phyloP scores from a whole-genome alignment of 2,797 vertebrate species.

The Labroides dimidiatus region DNA sequence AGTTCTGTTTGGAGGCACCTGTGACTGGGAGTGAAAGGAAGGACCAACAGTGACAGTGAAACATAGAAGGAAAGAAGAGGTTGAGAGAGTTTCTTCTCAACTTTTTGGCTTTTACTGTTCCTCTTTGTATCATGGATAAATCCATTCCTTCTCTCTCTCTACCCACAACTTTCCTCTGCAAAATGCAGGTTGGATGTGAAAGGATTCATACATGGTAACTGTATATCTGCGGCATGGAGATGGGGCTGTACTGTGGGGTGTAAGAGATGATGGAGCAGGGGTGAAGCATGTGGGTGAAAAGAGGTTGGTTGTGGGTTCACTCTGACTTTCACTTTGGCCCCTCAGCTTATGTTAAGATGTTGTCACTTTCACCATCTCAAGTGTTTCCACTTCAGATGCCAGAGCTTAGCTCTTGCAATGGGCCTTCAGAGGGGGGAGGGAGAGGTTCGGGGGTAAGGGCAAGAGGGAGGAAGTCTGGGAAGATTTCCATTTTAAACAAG shows the following conservation, averaged over 20 bases:
- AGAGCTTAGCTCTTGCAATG: constrained; percentile 81
- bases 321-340: constrained; percentile 78
- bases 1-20: constrained; percentile 85
- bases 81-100: constrained; percentile 19
- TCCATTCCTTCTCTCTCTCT: constrained; percentile 36
- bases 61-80: constrained; percentile 56
- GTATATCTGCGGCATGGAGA: constrained; percentile 12
- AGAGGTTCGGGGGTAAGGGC: constrained; percentile 42
- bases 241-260: not conserved
- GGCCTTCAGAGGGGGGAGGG: constrained; percentile 52
- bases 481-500: constrained; percentile 83
- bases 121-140: constrained; percentile 22
- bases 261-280: constrained; percentile 48
- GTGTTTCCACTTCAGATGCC: constrained; percentile 85
- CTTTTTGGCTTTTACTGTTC: constrained; percentile 26
- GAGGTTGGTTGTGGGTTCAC: constrained; percentile 66
- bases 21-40: constrained; percentile 72
- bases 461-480: constrained; percentile 77
- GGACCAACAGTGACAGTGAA: constrained; percentile 63
- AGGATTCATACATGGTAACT: constrained; percentile 26
- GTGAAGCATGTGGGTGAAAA: constrained; percentile 67
- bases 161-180: constrained; percentile 48
- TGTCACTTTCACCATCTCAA: constrained; percentile 87
- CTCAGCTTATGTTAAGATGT: constrained; percentile 86
- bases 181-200: constrained; percentile 41